Percentiles rank a stretch among this genome's conserved stretches.
phyloP scores from a whole-genome alignment of 2,888 invertebrate genomes.

The Pyrochroa serraticornis region DNA sequence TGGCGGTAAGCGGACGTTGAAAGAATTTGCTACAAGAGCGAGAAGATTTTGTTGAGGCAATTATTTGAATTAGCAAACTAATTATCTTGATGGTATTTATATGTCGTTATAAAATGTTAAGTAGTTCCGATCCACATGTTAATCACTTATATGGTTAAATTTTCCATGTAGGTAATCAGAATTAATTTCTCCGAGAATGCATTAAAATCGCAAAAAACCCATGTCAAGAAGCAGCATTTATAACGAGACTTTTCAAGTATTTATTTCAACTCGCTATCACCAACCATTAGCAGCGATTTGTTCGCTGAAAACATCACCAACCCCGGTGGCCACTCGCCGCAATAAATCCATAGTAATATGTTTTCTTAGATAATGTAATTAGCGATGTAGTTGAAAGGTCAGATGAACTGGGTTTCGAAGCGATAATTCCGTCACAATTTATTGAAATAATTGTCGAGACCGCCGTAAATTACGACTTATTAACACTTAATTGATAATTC shows the following conservation, averaged over 20 bases:
- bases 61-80: too few relatives aligned
- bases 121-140: too few relatives aligned
- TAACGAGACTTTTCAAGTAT: not conserved
- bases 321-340: not conserved
- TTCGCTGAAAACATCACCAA: not conserved
- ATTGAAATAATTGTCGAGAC: constrained; percentile 19
- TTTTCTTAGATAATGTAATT: constrained; percentile 25
- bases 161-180: too few relatives aligned
- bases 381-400: constrained; percentile 21
- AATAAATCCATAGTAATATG: constrained; percentile 5
- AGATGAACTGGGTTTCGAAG: constrained; percentile 3
- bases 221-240: not conserved
- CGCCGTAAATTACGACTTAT: constrained; percentile 22
- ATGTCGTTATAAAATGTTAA: too few relatives aligned
- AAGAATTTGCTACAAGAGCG: too few relatives aligned
- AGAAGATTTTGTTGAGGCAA: too few relatives aligned
- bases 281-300: constrained; percentile 1
- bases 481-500: constrained; percentile 1
- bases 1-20: too few relatives aligned
- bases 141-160: too few relatives aligned
- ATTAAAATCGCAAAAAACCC: not conserved
- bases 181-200: not conserved
- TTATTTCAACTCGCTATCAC: not conserved
- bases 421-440: constrained; percentile 19
- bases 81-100: too few relatives aligned